Evolutionary conservation across 2,113 vertebrate genomes (phyloP), one percentile per base, ranked within the genome.

Genomic region (Gasterosteus aculeatus): DNA sequence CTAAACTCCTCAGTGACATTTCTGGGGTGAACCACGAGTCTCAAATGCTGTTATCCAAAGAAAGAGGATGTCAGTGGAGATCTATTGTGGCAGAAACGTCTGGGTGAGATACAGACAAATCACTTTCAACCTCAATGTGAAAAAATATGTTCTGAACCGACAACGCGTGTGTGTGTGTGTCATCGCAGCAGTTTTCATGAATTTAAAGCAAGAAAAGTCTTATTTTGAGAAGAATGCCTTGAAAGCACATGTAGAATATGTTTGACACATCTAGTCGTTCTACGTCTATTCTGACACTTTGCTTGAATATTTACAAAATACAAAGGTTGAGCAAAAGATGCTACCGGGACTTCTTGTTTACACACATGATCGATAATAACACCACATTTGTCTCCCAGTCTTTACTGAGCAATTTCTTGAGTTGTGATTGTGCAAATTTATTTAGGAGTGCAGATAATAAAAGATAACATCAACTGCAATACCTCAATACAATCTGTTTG

Each of bases 61-160:
- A 60, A 51, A n/a, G 64, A 61, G 18, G 26, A 73, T 73, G 71
- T 69, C 56, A 35, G 26, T 11, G 35, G 16, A 8, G 16, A 77
- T 33, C 2, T 18, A 19, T 29, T 31, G 16, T 33, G 54, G 56
- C 64, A 76, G 22, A 31, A 59, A 51, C 44, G 35, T 51, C 56
- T 67, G 54, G 10, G 39, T 58, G 19, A 29, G 29, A 58, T 58
- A 29, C 10, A 61, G 38, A 42, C 8, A 35, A 61, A 53, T 53
- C 63, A 54, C 31, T 29, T 42, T 68, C 46, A 61, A 68, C 44
- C 54, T 59, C 63, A 26, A 33, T 15, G 47, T 29, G 44, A 68
- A 65, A 58, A 54, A 58, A 51, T 18, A n/a, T 51, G 3, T 7
- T 9, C 57, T 15, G 18, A 71, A 59, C 18, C 42, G 12, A 33